Percentiles rank a stretch among this genome's conserved stretches.
These are phyloP conservation scores for Hylomyscus alleni DNA, from an alignment of 2,797 vertebrate species.

Conservation along the genomic window DNA sequence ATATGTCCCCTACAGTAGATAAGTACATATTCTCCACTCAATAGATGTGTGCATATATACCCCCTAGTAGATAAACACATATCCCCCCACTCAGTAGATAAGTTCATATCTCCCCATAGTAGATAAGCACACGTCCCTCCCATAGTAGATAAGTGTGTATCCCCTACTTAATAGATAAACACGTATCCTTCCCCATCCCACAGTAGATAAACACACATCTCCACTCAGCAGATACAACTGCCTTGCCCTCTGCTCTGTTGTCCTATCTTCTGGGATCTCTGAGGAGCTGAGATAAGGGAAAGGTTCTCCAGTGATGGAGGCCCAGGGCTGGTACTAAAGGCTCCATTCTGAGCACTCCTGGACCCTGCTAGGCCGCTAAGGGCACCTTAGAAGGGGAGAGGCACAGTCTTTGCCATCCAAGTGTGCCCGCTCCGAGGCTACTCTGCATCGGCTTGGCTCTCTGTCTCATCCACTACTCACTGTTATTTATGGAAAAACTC, in stretches of 20 bases:
- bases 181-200: not conserved
- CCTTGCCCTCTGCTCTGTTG: not conserved
- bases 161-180: not conserved
- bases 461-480: not conserved
- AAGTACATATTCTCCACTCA: not conserved
- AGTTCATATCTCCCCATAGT: not conserved
- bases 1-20: not conserved
- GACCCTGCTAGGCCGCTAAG: no score
- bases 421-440: not conserved
- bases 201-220: not conserved
- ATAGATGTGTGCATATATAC: not conserved
- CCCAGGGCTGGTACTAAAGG: not conserved
- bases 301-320: not conserved
- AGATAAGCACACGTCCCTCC: not conserved
- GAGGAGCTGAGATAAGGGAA: not conserved
- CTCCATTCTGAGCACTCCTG: not conserved
- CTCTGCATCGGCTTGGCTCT: not conserved
- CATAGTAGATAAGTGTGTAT: not conserved
- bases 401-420: not conserved
- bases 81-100: not conserved
- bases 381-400: not conserved
- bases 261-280: not conserved
- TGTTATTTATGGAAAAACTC: not conserved
- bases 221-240: not conserved
- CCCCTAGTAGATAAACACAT: not conserved